phyloP scores from a whole-genome alignment of 2,113 vertebrate species.

The Strigops habroptila region DNA sequence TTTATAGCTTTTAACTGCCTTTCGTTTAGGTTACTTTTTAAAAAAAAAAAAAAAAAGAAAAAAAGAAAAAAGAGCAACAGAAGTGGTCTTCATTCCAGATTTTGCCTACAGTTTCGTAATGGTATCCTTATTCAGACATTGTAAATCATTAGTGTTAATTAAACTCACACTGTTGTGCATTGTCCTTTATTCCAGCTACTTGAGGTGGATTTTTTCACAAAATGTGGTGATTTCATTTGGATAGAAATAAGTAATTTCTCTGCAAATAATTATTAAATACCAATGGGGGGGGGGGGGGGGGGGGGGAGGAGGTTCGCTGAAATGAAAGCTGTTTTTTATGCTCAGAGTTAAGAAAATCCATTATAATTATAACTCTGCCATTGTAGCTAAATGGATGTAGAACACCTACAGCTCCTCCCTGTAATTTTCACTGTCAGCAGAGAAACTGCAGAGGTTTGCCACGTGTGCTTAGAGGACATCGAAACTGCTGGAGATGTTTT shows the following conservation, averaged over 20 bases:
- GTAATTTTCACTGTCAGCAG: neutral
- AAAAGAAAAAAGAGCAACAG: neutral
- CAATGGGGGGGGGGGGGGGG: neutral
- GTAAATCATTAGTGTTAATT: neutral
- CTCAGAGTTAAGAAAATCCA: neutral
- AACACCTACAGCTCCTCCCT: neutral
- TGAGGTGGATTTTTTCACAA: neutral
- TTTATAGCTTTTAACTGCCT: neutral
- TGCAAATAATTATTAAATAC: neutral
- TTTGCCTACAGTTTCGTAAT: neutral
- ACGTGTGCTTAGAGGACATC: neutral
- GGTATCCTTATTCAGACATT: neutral
- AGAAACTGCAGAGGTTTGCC: neutral
- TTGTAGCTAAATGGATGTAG: neutral
- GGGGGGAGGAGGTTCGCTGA: neutral
- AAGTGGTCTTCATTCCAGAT: neutral
- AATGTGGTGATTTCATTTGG: neutral
- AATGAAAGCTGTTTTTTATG: neutral
- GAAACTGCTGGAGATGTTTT: neutral
- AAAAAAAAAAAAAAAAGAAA: neutral
- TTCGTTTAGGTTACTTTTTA: neutral
- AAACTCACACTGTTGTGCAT: neutral
- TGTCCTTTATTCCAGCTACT: neutral
- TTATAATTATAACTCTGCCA: neutral
- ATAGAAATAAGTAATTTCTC: neutral